Conservation (phyloP, 2,113 vertebrate genomes). For the Pluvianellus socialis region DNA sequence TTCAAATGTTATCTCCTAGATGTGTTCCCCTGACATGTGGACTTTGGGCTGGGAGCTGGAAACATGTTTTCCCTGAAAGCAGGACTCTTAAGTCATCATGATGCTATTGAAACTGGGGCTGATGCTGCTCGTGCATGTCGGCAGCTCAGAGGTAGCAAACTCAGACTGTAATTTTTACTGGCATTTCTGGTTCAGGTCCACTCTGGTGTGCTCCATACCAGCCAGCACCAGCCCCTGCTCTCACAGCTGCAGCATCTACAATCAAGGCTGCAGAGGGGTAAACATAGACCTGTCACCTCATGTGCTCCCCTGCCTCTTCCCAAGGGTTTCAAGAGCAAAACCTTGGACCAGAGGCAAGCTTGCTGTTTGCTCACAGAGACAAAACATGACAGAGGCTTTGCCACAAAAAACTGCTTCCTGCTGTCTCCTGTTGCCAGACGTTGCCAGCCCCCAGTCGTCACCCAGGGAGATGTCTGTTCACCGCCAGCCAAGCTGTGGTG, state of each 20-base stretch:
- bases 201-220: not conserved
- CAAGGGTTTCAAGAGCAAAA: not conserved
- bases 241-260: not conserved
- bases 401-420: not conserved
- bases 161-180: not conserved
- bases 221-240: not conserved
- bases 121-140: not conserved
- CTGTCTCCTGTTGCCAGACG: not conserved
- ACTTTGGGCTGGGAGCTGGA: not conserved
- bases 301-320: not conserved
- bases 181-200: not conserved
- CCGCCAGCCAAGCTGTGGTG: not conserved
- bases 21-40: not conserved
- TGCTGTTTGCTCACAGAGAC: not conserved
- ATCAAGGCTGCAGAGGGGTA: not conserved
- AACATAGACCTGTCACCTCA: not conserved
- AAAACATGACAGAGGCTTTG: not conserved
- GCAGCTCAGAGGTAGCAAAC: not conserved
- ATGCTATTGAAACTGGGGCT: not conserved
- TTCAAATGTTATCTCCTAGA: not conserved
- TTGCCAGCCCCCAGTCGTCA: not conserved
- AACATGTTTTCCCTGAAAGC: not conserved
- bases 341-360: not conserved
- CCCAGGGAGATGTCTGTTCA: not conserved
- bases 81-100: not conserved